phyloP scores from a whole-genome alignment of 2,888 invertebrate genomes.

The Caenorhabditis zanzibari region DNA sequence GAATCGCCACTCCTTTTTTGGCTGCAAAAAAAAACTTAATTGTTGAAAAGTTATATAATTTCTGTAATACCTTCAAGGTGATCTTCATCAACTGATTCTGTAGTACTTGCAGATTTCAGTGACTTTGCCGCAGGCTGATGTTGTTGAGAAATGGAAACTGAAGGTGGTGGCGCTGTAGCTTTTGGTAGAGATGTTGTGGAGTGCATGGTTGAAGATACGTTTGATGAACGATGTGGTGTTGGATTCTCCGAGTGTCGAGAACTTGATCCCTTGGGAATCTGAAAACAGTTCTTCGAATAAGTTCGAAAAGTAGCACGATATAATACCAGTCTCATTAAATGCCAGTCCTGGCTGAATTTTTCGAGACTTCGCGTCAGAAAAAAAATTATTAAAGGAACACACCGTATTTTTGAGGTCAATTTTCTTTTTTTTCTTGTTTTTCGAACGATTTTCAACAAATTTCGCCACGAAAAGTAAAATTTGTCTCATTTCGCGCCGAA shows the following conservation, averaged over 20 bases:
- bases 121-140: slow-evolving; percentile 2
- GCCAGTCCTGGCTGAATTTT: no score
- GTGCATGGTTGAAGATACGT: neutral
- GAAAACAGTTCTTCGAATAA: neutral
- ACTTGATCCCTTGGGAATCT: slow-evolving; percentile 43
- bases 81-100: neutral
- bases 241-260: neutral
- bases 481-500: neutral
- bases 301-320: no score
- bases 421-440: no score
- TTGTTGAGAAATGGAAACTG: neutral
- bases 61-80: slow-evolving; percentile 7
- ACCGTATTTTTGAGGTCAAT: no score
- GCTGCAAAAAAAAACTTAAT: no score
- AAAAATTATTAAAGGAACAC: no score
- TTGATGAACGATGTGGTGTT: neutral
- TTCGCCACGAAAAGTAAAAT: no score
- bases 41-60: no score
- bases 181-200: slow-evolving; percentile 27
- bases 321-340: no score
- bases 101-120: neutral
- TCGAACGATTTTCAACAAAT: no score
- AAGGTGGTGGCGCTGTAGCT: slow-evolving; percentile 47
- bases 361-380: no score
- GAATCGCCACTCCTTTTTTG: no score